Conservation (phyloP, 2,797 vertebrate genomes). For the Acanthiza pusilla region DNA sequence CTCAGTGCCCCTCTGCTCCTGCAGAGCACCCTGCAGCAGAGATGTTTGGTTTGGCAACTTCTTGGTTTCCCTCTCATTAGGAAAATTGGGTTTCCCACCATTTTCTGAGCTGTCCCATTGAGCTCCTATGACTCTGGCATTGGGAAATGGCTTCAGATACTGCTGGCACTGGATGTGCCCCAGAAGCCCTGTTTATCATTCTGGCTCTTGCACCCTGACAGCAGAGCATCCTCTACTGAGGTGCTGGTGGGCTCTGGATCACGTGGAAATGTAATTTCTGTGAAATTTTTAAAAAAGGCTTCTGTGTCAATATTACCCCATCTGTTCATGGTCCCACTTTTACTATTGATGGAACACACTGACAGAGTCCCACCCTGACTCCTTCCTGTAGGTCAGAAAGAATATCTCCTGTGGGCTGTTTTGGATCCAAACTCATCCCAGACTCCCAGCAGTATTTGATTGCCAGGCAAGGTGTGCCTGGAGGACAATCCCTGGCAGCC, state of each 20-base stretch:
- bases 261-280: background rate
- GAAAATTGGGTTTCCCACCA: background rate
- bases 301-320: background rate
- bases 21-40: background rate
- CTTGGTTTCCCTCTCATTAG: background rate
- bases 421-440: background rate
- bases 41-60: background rate
- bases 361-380: background rate
- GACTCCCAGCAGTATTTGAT: background rate
- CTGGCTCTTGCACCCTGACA: background rate
- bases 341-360: background rate
- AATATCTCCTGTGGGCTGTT: background rate
- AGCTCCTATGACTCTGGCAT: background rate
- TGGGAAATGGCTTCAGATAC: background rate
- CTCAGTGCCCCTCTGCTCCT: background rate
- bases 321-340: background rate
- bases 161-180: background rate
- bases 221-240: background rate
- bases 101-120: background rate
- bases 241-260: background rate
- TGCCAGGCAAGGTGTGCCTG: background rate
- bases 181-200: fast-evolving
- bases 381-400: background rate
- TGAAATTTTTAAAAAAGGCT: background rate
- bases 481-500: background rate